Evolutionary conservation across 2,797 vertebrate species (phyloP), one percentile per base, ranked within the genome.

Genomic region (Xenopus petersii): DNA sequence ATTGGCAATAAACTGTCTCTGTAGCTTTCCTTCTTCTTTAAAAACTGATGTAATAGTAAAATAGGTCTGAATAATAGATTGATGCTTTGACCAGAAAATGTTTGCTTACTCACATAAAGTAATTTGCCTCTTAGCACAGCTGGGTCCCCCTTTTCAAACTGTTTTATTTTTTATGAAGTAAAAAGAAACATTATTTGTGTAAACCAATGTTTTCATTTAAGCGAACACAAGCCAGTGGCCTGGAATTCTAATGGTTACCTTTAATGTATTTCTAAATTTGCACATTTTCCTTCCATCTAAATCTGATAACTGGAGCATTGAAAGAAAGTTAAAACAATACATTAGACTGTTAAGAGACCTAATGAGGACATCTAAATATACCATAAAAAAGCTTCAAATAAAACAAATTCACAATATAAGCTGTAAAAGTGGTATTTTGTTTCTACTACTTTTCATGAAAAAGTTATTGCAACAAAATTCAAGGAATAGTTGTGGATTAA

Each of bases 161-260:
- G 94, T 87, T 95, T 95, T 94, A 94, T 96, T 95, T 95, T 95
- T 95, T 90, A 96, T 96, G 92, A 94, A 92, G 91, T 89, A 91
- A 94, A 92, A 89, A 90, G 87, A 91, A 90, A 91, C 91, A 89
- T 88, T 92, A 90, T 92, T 90, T 92, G 90, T 90, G 86, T 90
- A 93, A 93, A 89, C 89, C 89, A 86, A 87, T 90, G 90, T 92
- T 93, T 93, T 91, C 91, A 93, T 92, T 89, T 92, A 93, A 92
- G 91, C 93, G 91, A 92, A 91, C 90, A 90, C 91, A 92, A 91
- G 86, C 87, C 90, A 90, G 86, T 92, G 85, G 87, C 87, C 86
- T 88, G 91, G 91, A 89, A 92, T 93, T 86, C 88, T 90, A 89
- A 94, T 89, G 89, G 90, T 84, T 90, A 90, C 90, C 24, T 90